phyloP scores from a whole-genome alignment of 2,113 vertebrate species.

The Leiothrix lutea region DNA sequence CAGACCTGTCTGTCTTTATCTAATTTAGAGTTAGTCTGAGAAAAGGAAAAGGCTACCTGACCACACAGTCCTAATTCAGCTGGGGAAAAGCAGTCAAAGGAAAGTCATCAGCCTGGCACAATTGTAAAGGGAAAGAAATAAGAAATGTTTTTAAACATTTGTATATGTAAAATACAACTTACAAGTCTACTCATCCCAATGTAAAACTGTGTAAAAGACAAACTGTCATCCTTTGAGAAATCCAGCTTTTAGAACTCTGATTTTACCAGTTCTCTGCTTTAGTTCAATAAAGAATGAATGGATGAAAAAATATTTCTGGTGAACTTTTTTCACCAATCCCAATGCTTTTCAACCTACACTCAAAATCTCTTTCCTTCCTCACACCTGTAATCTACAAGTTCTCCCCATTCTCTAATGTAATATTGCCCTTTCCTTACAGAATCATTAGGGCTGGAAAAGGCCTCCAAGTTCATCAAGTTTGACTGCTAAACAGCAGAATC shows the following conservation, averaged over 20 bases:
- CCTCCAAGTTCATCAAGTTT: not conserved
- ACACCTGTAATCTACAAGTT: accelerated
- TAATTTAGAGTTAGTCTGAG: not conserved
- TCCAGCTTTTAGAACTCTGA: not conserved
- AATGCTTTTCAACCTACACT: accelerated
- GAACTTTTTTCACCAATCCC: not conserved
- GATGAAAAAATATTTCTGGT: not conserved
- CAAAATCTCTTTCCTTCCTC: not conserved
- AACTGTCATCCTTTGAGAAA: not conserved
- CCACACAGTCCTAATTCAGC: not conserved
- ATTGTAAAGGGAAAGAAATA: not conserved
- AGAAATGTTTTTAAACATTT: not conserved
- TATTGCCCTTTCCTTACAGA: accelerated
- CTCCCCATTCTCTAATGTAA: not conserved
- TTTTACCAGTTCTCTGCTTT: not conserved
- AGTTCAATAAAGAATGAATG: not conserved
- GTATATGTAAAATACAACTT: not conserved
- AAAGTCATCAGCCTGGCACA: not conserved
- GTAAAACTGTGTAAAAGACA: not conserved
- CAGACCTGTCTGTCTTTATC: not conserved
- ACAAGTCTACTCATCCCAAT: not conserved
- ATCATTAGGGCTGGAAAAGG: not conserved
- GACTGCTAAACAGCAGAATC: not conserved
- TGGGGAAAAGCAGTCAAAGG: not conserved
- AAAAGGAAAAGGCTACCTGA: not conserved